Percentiles rank a stretch among this genome's conserved stretches.
These are phyloP conservation scores for Melanostoma scalare DNA, from an alignment of 2,888 invertebrate genomes.

Conservation along the genomic window DNA sequence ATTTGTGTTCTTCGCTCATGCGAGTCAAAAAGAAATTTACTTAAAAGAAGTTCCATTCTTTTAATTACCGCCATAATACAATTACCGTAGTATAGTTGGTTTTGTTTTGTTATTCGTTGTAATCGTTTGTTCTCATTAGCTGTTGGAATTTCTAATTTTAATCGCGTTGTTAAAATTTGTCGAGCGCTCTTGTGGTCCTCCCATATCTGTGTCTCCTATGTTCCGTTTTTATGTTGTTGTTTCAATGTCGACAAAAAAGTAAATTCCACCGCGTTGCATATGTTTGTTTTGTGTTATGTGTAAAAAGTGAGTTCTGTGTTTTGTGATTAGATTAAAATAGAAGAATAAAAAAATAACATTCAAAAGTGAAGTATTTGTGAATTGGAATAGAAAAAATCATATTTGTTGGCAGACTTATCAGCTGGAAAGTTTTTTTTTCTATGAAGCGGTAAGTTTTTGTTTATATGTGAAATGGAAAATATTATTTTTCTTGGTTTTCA, in stretches of 20 bases:
- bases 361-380: slow-evolving; percentile 16
- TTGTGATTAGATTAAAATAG: no score
- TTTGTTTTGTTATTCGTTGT: neutral
- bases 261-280: slow-evolving; percentile 43
- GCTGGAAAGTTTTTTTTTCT: slow-evolving; percentile 43
- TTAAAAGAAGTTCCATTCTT: neutral
- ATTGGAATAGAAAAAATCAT: slow-evolving; percentile 46
- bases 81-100: neutral
- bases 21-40: slow-evolving; percentile 5
- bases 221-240: slow-evolving; percentile 12
- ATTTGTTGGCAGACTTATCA: slow-evolving; percentile 7
- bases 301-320: slow-evolving; percentile 23
- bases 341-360: no score
- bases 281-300: slow-evolving; percentile 22
- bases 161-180: slow-evolving; percentile 28
- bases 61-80: no score
- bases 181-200: slow-evolving; percentile 17
- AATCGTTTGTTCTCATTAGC: neutral
- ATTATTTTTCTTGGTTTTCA: neutral
- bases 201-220: slow-evolving; percentile 19
- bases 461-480: slow-evolving; percentile 40
- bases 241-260: neutral
- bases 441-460: slow-evolving; percentile 67
- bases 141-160: neutral
- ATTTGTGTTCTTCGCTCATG: neutral